Percentiles rank a stretch among this genome's conserved stretches.
These are phyloP conservation scores for Drosophila mayri DNA, from an alignment of 1,140 invertebrate genomes.

Conservation along the genomic window DNA sequence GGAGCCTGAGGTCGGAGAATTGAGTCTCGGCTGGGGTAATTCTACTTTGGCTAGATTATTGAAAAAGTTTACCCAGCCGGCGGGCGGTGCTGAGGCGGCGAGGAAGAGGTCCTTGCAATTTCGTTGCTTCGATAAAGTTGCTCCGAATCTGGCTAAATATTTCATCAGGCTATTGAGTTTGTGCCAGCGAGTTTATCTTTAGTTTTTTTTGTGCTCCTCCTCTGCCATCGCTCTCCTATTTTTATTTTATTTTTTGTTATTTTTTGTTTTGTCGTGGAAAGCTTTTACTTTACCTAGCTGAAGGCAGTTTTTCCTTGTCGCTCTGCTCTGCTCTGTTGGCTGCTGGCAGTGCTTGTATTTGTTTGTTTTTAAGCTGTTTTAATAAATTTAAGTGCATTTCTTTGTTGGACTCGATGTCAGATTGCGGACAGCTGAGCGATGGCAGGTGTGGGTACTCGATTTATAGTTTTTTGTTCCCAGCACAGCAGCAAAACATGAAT, in stretches of 20 bases:
- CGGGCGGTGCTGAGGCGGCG: conserved; percentile 5
- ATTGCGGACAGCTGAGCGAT: conserved; percentile 44
- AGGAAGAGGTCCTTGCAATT: conserved; percentile 48
- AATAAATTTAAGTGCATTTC: conserved; percentile 76
- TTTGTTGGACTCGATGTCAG: conserved; percentile 53
- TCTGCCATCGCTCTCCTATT: conserved; percentile 3
- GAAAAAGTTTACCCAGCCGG: conserved; percentile 69
- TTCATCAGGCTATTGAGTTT: conserved; percentile 75
- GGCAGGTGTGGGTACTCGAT: conserved; percentile 21
- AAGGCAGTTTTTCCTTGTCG: conserved; percentile 41
- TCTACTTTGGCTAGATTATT: conserved; percentile 72
- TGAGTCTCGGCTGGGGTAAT: conserved; percentile 53
- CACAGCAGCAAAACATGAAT: conserved; percentile 16
- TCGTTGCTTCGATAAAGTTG: conserved; percentile 67
- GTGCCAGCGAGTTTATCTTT: conserved; percentile 73
- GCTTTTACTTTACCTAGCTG: conserved; percentile 61
- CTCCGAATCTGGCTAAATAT: conserved; percentile 69
- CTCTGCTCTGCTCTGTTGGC: conserved; percentile 23
- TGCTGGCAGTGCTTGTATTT: conserved; percentile 39
- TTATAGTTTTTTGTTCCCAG: conserved; percentile 14
- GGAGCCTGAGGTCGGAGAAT: conserved; percentile 41
- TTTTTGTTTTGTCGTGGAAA: conserved; percentile 56
- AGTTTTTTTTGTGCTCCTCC: conserved; percentile 37
- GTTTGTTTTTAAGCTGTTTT: conserved; percentile 46
- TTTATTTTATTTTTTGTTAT: conserved; percentile 37